Evolutionary conservation across 2,888 invertebrate genomes (phyloP), one percentile per base, ranked within the genome.

Genomic region (Pardosa pseudoannulata): DNA sequence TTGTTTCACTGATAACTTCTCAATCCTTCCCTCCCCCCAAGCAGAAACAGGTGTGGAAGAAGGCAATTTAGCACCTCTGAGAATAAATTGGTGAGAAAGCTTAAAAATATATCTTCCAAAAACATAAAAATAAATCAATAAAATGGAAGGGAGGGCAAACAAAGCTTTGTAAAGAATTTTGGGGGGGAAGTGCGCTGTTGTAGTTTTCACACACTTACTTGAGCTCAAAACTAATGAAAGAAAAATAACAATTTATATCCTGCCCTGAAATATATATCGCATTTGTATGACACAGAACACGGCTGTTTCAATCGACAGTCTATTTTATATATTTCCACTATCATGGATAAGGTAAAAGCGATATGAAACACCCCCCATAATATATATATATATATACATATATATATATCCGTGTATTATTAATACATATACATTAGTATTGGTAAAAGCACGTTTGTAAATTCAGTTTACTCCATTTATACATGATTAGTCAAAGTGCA

Each of bases 401-500:
- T n/a, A n/a, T n/a, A n/a, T n/a, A 67, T 67, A 67, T 32, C 32
- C 67, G 67, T 67, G 67, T 67, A 67, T 36, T 67, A 32, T 67
- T 56, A 56, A 56, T 56, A 56, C 23, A 56, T 56, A 19, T 23
- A 56, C 23, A 67, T 79, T 65, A 64, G 70, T 36, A 74, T 39
- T 62, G 29, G 19, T 62, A 72, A 71, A 46, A 78, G 83, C 78
- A 78, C 83, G 68, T 85, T 79, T 85, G 41, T 85, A 76, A 67
- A 31, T 76, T 83, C 56, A 67, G 78, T 85, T 82, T 46, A 71
- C 75, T 82, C 67, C n/a, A 56, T 85, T 85, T 85, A 67, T 85
- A 85, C 67, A 78, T 62, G 28, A 68, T 83, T 85, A 85, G 78
- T 78, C 83, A 72, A 78, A 76, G 76, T 78, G 83, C 71, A 83